Percentiles rank a stretch among this genome's conserved stretches.
Conservation (phyloP, 2,113 vertebrate species). For the Perognathus longimembris region DNA sequence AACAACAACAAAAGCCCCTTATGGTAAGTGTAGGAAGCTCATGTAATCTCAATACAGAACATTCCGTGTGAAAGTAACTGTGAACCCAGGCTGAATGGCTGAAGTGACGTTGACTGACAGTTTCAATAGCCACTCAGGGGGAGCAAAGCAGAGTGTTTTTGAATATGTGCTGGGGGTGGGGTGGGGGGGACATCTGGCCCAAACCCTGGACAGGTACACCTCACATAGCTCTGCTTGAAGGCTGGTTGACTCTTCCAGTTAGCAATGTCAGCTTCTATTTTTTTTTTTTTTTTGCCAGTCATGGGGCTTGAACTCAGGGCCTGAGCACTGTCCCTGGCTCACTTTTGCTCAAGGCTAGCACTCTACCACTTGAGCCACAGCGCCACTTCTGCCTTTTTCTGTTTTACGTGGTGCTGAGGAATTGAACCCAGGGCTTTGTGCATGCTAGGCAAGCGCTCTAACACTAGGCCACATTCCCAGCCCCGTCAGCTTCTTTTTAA, state of each 20-base stretch:
- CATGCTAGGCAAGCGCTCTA: no score
- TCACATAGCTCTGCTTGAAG: neutral
- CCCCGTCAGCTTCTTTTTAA: no score
- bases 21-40: neutral
- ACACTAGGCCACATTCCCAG: no score
- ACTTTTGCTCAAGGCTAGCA: no score
- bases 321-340: no score
- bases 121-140: neutral
- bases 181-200: neutral
- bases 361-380: no score
- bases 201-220: neutral
- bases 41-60: accelerated
- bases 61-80: neutral
- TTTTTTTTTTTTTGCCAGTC: neutral
- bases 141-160: neutral
- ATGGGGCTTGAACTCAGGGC: no score
- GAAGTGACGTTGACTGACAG: neutral
- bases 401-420: no score
- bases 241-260: neutral
- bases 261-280: neutral
- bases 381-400: no score
- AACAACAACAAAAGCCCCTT: neutral
- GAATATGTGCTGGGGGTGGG: neutral
- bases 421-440: no score
- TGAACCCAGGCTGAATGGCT: neutral